Evolutionary conservation across 1,140 invertebrate species (phyloP), one percentile per base, ranked within the genome.

Genomic region (Neuroterus valhalla): DNA sequence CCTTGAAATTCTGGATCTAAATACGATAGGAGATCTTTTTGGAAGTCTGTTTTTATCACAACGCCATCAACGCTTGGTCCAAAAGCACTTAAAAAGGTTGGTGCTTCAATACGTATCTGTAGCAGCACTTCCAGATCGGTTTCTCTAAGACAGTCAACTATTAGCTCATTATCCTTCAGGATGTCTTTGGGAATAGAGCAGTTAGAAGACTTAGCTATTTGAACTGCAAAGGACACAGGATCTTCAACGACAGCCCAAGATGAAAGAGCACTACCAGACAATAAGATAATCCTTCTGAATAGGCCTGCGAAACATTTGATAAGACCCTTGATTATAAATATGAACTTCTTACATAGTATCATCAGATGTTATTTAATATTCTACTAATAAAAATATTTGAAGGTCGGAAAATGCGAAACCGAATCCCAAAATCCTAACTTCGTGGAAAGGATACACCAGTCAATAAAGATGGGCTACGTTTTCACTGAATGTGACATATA

Each of bases 171-270:
- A 85, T 96, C 93, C 81, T 94, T 93, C 10, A 93, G 91, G 10
- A 96, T 89, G 80, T 96, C 94, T 52, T 95, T 94, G 0, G 95
- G 95, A 69, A 96, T 92, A 1, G 94, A 93, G 85, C 97, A 99
- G 87, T 98, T 98, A 10, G 97, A 93, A 62, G 94, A 93, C 74
- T 93, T 93, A 1, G 96, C 96, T 62, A 99, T 89, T 86, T 96
- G 94, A 19, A 95, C 89, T 6, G 97, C 96, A 85, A 96, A 98
- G 71, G 94, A 93, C 0, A 95, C 94, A 0, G 97, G 96, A 88
- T 98, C 96, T 81, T 96, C 94, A 2, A 98, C 96, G 48, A 98
- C 91, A 0, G 97, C 97, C 98, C 96, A 99, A 0, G 95, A 96
- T 55, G 96, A 96, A 12, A 98, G 90, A 0, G 98, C 97, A 17